phyloP scores from a whole-genome alignment of 2,113 vertebrate species.

The Apaloderma vittatum region DNA sequence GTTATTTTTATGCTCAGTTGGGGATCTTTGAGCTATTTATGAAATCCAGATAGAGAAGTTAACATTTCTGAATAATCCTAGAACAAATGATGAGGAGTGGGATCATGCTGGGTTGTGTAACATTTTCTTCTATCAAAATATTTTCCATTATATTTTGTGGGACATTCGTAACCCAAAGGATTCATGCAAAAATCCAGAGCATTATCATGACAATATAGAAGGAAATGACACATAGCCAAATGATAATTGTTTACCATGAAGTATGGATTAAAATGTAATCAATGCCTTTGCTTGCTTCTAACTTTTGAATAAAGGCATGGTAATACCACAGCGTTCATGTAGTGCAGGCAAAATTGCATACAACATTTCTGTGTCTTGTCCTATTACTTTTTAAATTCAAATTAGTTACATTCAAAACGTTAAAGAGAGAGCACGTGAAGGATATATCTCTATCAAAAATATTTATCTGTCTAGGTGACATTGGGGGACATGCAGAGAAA shows the following conservation, averaged over 20 bases:
- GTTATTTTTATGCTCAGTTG: not conserved
- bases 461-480: not conserved
- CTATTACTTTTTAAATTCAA: not conserved
- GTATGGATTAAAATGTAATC: not conserved
- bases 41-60: not conserved
- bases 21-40: not conserved
- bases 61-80: not conserved
- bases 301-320: not conserved
- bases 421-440: not conserved
- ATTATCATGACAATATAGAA: not conserved
- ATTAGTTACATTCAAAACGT: not conserved
- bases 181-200: not conserved
- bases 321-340: rapidly evolving
- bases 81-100: not conserved
- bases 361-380: not conserved
- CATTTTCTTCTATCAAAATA: not conserved
- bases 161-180: not conserved
- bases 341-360: not conserved
- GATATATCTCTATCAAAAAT: not conserved
- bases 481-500: not conserved
- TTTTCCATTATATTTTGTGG: not conserved
- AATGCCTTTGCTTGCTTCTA: not conserved
- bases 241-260: not conserved
- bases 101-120: not conserved
- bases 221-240: not conserved